A percentile compares a stretch with the other conserved stretches of the same genome.
Conservation (phyloP, 2,888 invertebrate species). For the Hirudinaria manillensis region DNA sequence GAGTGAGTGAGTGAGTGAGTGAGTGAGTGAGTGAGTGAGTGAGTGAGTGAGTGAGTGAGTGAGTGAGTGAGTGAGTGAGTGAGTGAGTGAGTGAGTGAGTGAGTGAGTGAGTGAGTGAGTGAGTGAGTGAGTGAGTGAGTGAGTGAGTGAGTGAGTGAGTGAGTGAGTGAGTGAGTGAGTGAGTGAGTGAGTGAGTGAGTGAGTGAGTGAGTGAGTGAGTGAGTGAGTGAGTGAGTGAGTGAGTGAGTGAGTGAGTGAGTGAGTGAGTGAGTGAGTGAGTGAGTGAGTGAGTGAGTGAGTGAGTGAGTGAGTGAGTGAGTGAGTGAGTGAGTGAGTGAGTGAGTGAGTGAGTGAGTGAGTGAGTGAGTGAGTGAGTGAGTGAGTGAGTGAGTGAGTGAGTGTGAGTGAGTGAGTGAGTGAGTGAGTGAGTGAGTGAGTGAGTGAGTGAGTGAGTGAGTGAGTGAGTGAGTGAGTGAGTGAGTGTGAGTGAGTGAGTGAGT, state of each 20-base stretch:
- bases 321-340: constrained; percentile 20
- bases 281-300: constrained; percentile 15
- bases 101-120: not conserved
- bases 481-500: not conserved
- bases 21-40: not conserved
- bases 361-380: constrained; percentile 14
- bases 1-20: not conserved
- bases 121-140: not conserved
- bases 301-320: constrained; percentile 20
- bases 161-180: not conserved
- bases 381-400: constrained; percentile 16
- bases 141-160: not conserved
- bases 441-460: constrained; percentile 2
- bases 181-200: not conserved
- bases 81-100: not conserved
- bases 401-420: constrained; percentile 10
- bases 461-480: constrained; percentile 12
- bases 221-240: not conserved
- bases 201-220: not conserved
- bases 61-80: not conserved
- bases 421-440: constrained; percentile 10
- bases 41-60: not conserved
- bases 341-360: constrained; percentile 17
- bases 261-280: constrained; percentile 16
- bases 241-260: constrained; percentile 35